These are phyloP conservation scores for Aplysina aerophoba DNA, from an alignment of 37 sponge, comb jelly and placozoan genomes.

Conservation along the genomic window DNA sequence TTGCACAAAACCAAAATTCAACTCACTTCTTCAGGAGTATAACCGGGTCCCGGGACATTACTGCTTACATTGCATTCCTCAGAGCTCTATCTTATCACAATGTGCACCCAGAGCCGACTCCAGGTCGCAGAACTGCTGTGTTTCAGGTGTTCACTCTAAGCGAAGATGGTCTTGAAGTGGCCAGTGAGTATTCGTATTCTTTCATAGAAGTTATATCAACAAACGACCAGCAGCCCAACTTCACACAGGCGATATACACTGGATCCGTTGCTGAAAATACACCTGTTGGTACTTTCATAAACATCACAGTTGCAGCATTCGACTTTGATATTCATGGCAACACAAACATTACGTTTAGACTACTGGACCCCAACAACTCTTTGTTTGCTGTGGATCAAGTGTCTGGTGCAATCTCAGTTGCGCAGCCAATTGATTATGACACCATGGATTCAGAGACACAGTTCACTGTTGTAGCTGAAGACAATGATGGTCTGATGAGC, in stretches of 20 bases:
- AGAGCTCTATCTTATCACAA: slow-evolving; percentile 35
- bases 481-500: slow-evolving; percentile 40
- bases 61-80: slow-evolving; percentile 33
- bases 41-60: background rate
- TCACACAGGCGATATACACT: slow-evolving; percentile 27
- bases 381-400: slow-evolving; percentile 49
- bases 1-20: too few species aligned
- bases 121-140: slow-evolving; percentile 17
- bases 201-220: slow-evolving; percentile 34
- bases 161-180: background rate
- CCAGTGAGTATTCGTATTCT: slow-evolving; percentile 36
- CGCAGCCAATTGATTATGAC: slow-evolving; percentile 48
- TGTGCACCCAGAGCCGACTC: slow-evolving; percentile 30
- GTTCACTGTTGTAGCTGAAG: slow-evolving; percentile 53
- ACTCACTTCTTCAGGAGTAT: background rate
- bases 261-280: slow-evolving; percentile 36
- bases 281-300: slow-evolving; percentile 20
- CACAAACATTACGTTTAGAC: slow-evolving; percentile 40
- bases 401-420: slow-evolving; percentile 54
- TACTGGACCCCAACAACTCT: background rate
- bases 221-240: slow-evolving; percentile 57
- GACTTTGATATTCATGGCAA: slow-evolving; percentile 12
- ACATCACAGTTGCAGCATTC: slow-evolving; percentile 37
- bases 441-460: background rate
- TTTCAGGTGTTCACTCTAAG: slow-evolving; percentile 42